These are phyloP conservation scores for Chrysolina americana DNA, from an alignment of 2,888 invertebrate genomes.

Conservation along the genomic window DNA sequence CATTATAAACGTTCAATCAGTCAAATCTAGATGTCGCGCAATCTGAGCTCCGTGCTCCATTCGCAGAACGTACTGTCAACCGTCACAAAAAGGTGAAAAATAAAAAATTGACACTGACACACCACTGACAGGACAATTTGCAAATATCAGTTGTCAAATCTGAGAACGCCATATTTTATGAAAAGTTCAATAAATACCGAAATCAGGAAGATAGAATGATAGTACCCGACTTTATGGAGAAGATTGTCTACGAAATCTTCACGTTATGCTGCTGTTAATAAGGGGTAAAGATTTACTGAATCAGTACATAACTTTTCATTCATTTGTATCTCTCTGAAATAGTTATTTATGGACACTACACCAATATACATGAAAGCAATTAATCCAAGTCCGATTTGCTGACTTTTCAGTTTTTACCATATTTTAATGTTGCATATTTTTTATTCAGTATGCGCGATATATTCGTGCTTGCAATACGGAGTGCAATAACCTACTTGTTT, in stretches of 20 bases:
- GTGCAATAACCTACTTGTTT: constrained; percentile 26
- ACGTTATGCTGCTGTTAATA: constrained; percentile 27
- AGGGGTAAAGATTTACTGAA: constrained; percentile 13
- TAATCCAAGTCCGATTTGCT: constrained; percentile 14
- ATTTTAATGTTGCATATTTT: constrained; percentile 6
- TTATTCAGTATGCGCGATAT: constrained; percentile 8
- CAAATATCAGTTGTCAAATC: constrained; percentile 5
- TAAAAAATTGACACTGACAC: background rate
- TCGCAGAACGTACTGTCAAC: too few relatives aligned
- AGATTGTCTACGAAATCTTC: background rate
- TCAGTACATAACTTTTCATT: background rate
- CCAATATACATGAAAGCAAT: background rate
- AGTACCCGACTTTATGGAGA: background rate
- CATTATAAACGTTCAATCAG: too few relatives aligned
- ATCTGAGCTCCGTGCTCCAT: too few relatives aligned
- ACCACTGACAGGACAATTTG: background rate
- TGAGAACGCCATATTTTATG: constrained; percentile 23
- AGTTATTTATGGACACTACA: background rate
- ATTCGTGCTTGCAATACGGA: background rate
- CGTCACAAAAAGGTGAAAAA: too few relatives aligned
- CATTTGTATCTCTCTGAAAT: background rate
- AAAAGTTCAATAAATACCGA: constrained; percentile 18
- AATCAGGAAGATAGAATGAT: constrained; percentile 18
- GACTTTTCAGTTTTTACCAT: constrained; percentile 12
- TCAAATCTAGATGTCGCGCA: too few relatives aligned